phyloP scores from a whole-genome alignment of 2,888 invertebrate genomes.

The Octonoba sinensis region DNA sequence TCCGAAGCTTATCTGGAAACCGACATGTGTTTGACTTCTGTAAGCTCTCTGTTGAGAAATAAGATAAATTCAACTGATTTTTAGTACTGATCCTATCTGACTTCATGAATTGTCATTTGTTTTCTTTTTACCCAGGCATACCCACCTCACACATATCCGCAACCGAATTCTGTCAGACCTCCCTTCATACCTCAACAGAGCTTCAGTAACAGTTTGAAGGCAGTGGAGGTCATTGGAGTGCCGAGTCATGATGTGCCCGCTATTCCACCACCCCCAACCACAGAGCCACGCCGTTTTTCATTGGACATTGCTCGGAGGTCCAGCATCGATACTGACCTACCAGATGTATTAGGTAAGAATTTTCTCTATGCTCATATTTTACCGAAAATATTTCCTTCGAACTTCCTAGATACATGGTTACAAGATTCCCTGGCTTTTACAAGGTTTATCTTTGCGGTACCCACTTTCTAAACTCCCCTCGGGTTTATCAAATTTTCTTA shows the following conservation, averaged over 20 bases:
- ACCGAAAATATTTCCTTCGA: too few species aligned
- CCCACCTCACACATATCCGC: constrained; percentile 24
- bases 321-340: constrained; percentile 52
- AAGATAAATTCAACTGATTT: too few species aligned
- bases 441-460: too few species aligned
- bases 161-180: constrained; percentile 13
- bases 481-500: too few species aligned
- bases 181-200: constrained; percentile 46
- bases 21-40: too few species aligned
- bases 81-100: too few species aligned
- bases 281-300: constrained; percentile 30
- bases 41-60: too few species aligned
- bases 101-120: too few species aligned
- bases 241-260: constrained; percentile 25
- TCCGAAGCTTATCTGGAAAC: too few species aligned
- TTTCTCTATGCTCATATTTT: not conserved
- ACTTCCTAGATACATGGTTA: too few species aligned
- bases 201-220: constrained; percentile 40
- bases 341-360: constrained; percentile 51
- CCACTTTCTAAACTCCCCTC: too few species aligned
- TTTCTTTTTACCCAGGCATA: constrained; percentile 24
- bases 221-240: constrained; percentile 9
- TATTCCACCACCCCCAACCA: constrained; percentile 30
- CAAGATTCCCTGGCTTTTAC: too few species aligned
- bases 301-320: constrained; percentile 42